Conservation (phyloP, 2,797 vertebrate species). For the Neostethus bicornis region DNA sequence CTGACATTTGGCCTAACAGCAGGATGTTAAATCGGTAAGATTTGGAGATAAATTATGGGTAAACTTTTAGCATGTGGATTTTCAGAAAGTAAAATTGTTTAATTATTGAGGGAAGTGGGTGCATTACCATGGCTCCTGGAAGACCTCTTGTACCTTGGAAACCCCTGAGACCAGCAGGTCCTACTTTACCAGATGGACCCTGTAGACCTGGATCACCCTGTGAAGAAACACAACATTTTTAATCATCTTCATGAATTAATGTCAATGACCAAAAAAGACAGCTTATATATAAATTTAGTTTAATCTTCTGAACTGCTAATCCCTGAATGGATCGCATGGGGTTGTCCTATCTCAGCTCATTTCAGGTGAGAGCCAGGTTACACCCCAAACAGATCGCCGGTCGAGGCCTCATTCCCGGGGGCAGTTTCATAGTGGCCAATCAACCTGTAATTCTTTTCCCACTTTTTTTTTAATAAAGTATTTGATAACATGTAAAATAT, state of each 20-base stretch:
- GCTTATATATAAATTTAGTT: conserved; percentile 14
- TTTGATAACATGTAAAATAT: no score
- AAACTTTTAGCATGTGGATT: conserved; percentile 29
- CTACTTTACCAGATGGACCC: conserved; percentile 89
- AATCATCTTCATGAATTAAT: conserved; percentile 2
- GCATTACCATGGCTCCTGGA: conserved; percentile 89
- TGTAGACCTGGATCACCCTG: conserved; percentile 95
- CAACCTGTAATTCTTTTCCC: no score
- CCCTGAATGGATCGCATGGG: no score
- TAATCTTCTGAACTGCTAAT: no score
- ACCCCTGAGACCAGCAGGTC: conserved; percentile 91
- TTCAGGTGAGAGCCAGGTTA: no score
- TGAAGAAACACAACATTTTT: conserved; percentile 19
- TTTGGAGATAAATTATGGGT: conserved; percentile 44
- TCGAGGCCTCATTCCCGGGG: no score
- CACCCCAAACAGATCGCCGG: no score
- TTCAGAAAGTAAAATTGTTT: conserved; percentile 14
- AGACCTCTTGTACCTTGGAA: conserved; percentile 95
- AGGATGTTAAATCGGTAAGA: conserved; percentile 63
- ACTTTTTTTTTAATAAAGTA: no score
- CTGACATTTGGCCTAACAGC: conserved; percentile 71
- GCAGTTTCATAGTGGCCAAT: no score
- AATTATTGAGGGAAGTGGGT: conserved; percentile 27
- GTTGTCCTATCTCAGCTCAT: no score
- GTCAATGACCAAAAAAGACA: conserved; percentile 9